Percentiles rank a stretch among this genome's conserved stretches.
phyloP scores from a whole-genome alignment of 2,797 vertebrate genomes.

The Halcyon badia region DNA sequence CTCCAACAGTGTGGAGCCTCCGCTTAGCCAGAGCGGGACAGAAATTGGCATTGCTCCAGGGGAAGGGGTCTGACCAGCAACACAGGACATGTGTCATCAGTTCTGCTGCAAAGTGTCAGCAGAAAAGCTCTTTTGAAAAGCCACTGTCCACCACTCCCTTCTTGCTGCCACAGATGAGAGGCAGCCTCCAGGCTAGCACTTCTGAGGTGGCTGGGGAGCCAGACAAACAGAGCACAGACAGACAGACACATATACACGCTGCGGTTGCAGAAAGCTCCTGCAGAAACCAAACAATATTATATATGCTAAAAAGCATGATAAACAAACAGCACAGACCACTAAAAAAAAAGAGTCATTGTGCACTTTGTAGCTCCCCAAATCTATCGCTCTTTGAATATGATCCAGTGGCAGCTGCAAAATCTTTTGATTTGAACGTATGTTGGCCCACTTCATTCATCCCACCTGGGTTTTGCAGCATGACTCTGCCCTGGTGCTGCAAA shows the following conservation, averaged over 20 bases:
- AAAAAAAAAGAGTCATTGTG: background rate
- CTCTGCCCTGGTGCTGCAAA: slow-evolving; percentile 10
- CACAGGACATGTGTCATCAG: fast-evolving
- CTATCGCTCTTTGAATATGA: background rate
- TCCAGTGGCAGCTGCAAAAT: slow-evolving; percentile 3
- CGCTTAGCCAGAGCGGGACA: background rate
- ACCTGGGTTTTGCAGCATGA: background rate
- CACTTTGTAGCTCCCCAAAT: background rate
- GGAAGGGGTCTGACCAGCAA: background rate
- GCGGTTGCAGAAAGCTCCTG: background rate
- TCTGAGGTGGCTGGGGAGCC: fast-evolving
- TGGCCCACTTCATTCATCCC: background rate
- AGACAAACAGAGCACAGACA: background rate
- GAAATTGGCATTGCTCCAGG: fast-evolving
- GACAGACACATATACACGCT: background rate
- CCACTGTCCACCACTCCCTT: background rate
- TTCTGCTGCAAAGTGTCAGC: fast-evolving
- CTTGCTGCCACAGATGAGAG: fast-evolving
- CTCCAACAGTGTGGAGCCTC: background rate
- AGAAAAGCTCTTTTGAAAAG: background rate
- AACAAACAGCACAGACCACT: background rate
- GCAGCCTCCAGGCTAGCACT: background rate
- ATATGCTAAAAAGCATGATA: background rate
- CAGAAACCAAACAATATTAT: background rate
- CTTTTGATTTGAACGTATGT: slow-evolving; percentile 6